Evolutionary conservation across 2,797 vertebrate genomes (phyloP).

Genomic region (Lates japonicus): DNA sequence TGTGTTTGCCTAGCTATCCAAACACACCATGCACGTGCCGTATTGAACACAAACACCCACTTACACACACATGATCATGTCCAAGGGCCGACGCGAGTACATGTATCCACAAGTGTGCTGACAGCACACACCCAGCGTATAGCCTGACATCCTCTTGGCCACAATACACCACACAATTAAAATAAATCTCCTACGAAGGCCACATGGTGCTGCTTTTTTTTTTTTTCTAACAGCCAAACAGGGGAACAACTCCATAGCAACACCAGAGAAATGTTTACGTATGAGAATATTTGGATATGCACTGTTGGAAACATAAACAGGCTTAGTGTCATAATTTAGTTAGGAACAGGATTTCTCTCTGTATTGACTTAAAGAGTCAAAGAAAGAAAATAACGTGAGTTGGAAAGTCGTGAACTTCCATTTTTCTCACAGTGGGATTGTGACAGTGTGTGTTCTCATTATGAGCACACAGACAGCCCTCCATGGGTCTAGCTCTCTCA

Average conservation of each 20-base stretch:
- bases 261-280: conserved; percentile 69
- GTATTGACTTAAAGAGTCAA: conserved; percentile 71
- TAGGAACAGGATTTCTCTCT: conserved; percentile 64
- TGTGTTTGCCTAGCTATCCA: conserved; percentile 68
- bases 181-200: conserved; percentile 76
- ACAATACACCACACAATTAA: conserved; percentile 76
- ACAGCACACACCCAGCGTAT: conserved; percentile 71
- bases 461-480: conserved; percentile 75
- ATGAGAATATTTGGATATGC: conserved; percentile 68
- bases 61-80: conserved; percentile 35
- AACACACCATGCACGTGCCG: conserved; percentile 65
- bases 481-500: conserved; percentile 75
- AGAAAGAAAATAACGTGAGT: conserved; percentile 70
- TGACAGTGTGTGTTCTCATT: conserved; percentile 86
- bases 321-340: conserved; percentile 71
- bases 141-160: conserved; percentile 65
- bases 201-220: conserved; percentile 68
- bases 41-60: conserved; percentile 55
- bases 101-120: conserved; percentile 74
- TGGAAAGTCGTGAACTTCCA: conserved; percentile 83
- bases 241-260: conserved; percentile 76
- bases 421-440: conserved; percentile 78
- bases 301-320: conserved; percentile 70
- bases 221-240: conserved; percentile 70
- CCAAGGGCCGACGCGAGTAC: conserved; percentile 47